Base-by-base conservation (phyloP, 2,113 vertebrate species). In the Hemibagrus wyckioides region DNA sequence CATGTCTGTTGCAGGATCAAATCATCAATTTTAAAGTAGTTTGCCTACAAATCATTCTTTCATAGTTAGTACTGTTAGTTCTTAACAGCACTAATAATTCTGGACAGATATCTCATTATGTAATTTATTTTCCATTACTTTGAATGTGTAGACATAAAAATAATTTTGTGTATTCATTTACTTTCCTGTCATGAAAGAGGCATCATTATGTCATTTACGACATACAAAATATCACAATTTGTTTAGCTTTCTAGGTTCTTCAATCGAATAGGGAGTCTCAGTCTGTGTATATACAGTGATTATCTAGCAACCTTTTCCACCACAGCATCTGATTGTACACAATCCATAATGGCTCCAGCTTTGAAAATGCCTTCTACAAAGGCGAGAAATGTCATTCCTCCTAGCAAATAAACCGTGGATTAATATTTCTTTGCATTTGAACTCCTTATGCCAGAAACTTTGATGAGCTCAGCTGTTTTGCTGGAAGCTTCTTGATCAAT, bases 221-320 rank as follows among this genome's bases (percentile, higher is more conserved):
- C 6, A 21, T 52, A 30, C 5, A 17, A 77, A 30, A 21, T 56
- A 17, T 50, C 41, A n/a, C 1, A 3, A 81, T 59, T 8, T 36
- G 85, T 89, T 90, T 28, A 56, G 80, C 57, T 80, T 63, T 33
- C 59, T 57, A 28, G 25, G 28, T 4, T 52, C 44, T n/a, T 87
- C 80, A 52, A 30, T 79, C 14, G 44, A 87, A 61, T 52, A 61
- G 30, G 33, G 9, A 75, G 44, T 0, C 17, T 44, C 44, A 76
- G 56, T 86, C 71, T 82, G 63, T 84, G 82, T 57, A 84, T 83
- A 67, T 52, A 59, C 61, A 52, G 44, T 88, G 86, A 91, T 89
- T 76, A 73, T 88, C 88, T 80, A 63, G n/a, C 88, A 85, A 89
- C 88, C 88, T 85, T 90, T 91, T 86, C 77, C 50, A 82, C 10